Conservation (phyloP, 2,888 invertebrate species). For the Mythimna loreyi region DNA sequence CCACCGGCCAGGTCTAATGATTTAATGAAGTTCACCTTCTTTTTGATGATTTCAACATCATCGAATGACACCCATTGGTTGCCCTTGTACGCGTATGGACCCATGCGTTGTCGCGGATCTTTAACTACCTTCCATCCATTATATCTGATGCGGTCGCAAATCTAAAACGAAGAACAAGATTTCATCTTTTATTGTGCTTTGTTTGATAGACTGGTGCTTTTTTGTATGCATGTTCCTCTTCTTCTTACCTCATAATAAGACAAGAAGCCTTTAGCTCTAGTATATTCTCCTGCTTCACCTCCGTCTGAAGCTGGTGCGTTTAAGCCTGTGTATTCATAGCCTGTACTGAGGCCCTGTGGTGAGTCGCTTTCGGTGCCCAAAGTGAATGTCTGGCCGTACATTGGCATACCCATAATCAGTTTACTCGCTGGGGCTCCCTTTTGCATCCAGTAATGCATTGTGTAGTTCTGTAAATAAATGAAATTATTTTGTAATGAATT, state of each 20-base stretch:
- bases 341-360: conserved; percentile 64
- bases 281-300: conserved; percentile 96
- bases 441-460: conserved; percentile 97
- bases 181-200: background rate
- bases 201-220: background rate
- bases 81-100: conserved; percentile 96
- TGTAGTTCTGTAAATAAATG: conserved; percentile 92
- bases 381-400: conserved; percentile 97
- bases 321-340: conserved; percentile 91
- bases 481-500: background rate
- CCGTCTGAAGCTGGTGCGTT: conserved; percentile 95
- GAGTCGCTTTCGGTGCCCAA: conserved; percentile 67
- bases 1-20: conserved; percentile 95
- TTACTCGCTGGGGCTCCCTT: conserved; percentile 95
- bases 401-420: conserved; percentile 96
- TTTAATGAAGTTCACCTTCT: conserved; percentile 95
- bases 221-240: background rate
- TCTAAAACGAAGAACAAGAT: conserved; percentile 83
- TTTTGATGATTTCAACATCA: conserved; percentile 94
- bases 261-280: conserved; percentile 96
- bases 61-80: conserved; percentile 98
- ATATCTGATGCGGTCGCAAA: conserved; percentile 95
- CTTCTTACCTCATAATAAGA: conserved; percentile 96
- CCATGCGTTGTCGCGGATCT: conserved; percentile 94
- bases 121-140: conserved; percentile 95